These are phyloP conservation scores for Tethea ocularis DNA, from an alignment of 2,888 invertebrate genomes.

Conservation along the genomic window DNA sequence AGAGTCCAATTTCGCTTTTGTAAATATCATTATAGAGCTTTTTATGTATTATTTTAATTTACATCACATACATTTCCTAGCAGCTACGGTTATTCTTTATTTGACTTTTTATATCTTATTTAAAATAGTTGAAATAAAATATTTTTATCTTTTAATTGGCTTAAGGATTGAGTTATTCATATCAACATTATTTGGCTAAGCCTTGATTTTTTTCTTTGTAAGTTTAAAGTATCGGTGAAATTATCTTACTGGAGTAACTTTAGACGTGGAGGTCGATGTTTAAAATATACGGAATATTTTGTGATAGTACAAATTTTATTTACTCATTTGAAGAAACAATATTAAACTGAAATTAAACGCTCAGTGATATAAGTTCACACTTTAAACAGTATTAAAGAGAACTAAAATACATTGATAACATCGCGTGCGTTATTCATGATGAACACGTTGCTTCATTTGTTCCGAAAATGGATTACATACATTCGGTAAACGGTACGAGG, in stretches of 20 bases:
- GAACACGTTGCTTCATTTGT: conserved; percentile 40
- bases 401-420: conserved; percentile 37
- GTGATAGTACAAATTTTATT: conserved; percentile 80
- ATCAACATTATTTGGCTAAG: conserved; percentile 59
- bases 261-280: conserved; percentile 15
- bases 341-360: conserved; percentile 19
- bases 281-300: conserved; percentile 45
- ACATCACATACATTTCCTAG: conserved; percentile 10
- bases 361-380: conserved; percentile 30
- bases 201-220: conserved; percentile 59
- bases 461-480: conserved; percentile 21
- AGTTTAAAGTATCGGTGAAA: conserved; percentile 41
- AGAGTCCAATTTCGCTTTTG: conserved; percentile 23
- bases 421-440: conserved; percentile 11
- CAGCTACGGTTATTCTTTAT: conserved; percentile 18
- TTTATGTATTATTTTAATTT: conserved; percentile 13
- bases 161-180: conserved; percentile 14
- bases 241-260: conserved; percentile 29
- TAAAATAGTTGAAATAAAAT: conserved; percentile 11
- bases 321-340: conserved; percentile 47
- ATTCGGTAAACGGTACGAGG: not conserved
- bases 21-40: conserved; percentile 14
- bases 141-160: conserved; percentile 12
- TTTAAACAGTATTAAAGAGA: conserved; percentile 66
- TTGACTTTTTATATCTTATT: conserved; percentile 9